Percentiles rank a stretch among this genome's conserved stretches.
phyloP scores from a whole-genome alignment of 2,113 vertebrate genomes.

The Climacteris rufus region DNA sequence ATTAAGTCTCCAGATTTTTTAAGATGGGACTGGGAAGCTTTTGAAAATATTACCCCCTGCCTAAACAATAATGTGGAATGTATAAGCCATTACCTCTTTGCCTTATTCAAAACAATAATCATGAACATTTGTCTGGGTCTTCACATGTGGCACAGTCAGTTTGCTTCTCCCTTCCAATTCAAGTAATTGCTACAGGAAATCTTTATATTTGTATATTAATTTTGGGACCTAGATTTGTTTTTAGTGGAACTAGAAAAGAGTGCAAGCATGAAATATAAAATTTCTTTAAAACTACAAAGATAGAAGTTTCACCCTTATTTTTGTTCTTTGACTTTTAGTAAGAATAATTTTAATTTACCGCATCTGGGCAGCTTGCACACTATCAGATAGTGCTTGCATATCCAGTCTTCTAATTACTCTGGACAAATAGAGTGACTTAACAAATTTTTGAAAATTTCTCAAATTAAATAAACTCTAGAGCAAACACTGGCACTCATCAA shows the following conservation, averaged over 20 bases:
- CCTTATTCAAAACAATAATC: background rate
- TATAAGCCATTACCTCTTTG: background rate
- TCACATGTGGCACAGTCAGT: background rate
- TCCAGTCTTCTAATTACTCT: background rate
- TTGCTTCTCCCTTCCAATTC: background rate
- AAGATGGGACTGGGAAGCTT: background rate
- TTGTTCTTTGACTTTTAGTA: background rate
- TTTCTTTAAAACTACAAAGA: background rate
- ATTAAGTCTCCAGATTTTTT: background rate
- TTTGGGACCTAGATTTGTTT: background rate
- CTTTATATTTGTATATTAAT: background rate
- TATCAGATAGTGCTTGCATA: background rate
- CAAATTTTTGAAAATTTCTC: background rate
- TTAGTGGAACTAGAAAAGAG: background rate
- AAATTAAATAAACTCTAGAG: background rate
- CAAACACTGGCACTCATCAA: background rate
- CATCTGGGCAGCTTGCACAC: background rate
- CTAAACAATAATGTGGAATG: background rate
- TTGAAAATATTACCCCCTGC: background rate
- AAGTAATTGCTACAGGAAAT: background rate
- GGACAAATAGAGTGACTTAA: background rate
- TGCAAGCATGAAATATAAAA: background rate
- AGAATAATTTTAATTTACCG: background rate
- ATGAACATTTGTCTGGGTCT: background rate
- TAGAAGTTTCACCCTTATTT: background rate